Evolutionary conservation across 2,113 vertebrate genomes (phyloP).

Genomic region (Camarhynchus parvulus): DNA sequence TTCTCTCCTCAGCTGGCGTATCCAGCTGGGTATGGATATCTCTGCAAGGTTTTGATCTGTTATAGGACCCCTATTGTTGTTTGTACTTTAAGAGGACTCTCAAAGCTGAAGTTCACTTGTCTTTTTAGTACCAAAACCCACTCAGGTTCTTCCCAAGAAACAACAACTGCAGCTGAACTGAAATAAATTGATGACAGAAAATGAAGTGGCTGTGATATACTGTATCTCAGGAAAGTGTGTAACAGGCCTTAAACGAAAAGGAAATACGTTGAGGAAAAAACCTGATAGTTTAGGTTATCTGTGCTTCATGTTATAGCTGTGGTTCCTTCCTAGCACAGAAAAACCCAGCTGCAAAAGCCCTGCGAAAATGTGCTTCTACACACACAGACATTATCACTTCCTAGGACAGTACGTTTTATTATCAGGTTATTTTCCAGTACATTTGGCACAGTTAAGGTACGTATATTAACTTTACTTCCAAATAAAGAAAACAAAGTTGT

Average conservation of each 20-base stretch:
- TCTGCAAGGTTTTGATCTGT: not conserved
- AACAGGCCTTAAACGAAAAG: not conserved
- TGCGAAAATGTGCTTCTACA: conserved; percentile 56
- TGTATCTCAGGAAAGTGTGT: not conserved
- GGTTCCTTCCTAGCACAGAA: conserved; percentile 60
- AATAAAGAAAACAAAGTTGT: conserved; percentile 78
- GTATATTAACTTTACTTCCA: conserved; percentile 78
- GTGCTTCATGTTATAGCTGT: conserved; percentile 43
- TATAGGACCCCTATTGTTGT: not conserved
- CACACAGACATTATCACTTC: conserved; percentile 62
- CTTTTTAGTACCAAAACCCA: conserved; percentile 7
- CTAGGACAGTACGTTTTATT: conserved; percentile 72
- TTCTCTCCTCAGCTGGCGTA: not conserved
- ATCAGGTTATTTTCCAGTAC: conserved; percentile 82
- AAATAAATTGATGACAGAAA: conserved; percentile 1
- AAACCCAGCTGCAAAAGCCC: conserved; percentile 39
- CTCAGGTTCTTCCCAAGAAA: not conserved
- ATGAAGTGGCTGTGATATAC: not conserved
- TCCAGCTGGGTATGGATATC: not conserved
- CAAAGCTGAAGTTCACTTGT: not conserved
- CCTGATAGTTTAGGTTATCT: conserved; percentile 57
- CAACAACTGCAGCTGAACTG: not conserved
- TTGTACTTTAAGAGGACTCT: not conserved
- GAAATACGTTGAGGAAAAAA: conserved; percentile 6
- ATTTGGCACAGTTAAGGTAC: conserved; percentile 83